Percentiles rank a stretch among this genome's conserved stretches.
Evolutionary conservation across 1,140 invertebrate genomes (phyloP).

Genomic region (Trachymyrmex cornetzi): DNA sequence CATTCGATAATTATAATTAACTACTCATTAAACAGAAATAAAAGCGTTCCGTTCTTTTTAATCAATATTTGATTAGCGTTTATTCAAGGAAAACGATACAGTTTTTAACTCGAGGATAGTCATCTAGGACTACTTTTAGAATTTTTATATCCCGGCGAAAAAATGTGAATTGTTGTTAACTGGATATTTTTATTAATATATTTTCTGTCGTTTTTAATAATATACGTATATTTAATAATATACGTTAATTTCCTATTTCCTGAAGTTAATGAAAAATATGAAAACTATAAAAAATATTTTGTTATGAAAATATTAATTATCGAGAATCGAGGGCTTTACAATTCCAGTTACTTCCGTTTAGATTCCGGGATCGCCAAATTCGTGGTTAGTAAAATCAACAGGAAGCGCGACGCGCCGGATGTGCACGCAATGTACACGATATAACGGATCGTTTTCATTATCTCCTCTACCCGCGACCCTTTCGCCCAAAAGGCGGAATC

Average conservation of each 20-base stretch:
- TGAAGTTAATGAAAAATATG: background rate
- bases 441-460: constrained; percentile 80
- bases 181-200: no score
- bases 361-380: constrained; percentile 18
- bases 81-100: background rate
- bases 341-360: background rate
- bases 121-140: no score
- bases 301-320: background rate
- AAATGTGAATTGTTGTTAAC: no score
- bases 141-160: no score
- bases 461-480: constrained; percentile 39
- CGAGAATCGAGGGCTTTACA: background rate
- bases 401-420: constrained; percentile 38
- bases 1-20: background rate
- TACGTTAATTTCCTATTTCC: background rate
- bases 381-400: constrained; percentile 40
- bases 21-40: background rate
- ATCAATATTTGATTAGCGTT: background rate
- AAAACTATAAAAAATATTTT: background rate
- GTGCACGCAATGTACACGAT: constrained; percentile 39
- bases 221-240: no score
- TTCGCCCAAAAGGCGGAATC: constrained; percentile 50
- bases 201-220: no score
- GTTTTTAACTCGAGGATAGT: background rate
- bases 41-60: background rate